Evolutionary conservation across 2,797 vertebrate species (phyloP).

Genomic region (Peromyscus melanophrys): DNA sequence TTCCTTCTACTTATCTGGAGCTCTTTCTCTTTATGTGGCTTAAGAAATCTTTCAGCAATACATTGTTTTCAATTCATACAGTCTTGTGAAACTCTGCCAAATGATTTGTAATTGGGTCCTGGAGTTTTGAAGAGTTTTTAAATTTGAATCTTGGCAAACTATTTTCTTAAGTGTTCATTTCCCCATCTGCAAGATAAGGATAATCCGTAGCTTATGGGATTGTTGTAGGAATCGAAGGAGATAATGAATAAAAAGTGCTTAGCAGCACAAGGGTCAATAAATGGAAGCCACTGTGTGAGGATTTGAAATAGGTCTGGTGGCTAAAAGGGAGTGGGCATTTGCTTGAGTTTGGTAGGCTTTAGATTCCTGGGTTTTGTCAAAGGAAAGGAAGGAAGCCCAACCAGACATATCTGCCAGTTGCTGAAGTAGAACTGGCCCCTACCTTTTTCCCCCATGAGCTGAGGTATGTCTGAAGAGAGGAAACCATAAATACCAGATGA

Average conservation of each 20-base stretch:
- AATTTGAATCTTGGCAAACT: constrained; percentile 62
- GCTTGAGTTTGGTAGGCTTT: not conserved
- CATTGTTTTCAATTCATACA: constrained; percentile 40
- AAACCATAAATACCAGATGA: constrained; percentile 21
- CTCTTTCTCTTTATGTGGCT: constrained; percentile 16
- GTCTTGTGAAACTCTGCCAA: constrained; percentile 53
- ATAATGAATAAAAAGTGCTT: constrained; percentile 27
- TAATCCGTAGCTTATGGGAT: not conserved
- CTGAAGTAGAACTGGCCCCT: constrained; percentile 4
- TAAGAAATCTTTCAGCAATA: constrained; percentile 33
- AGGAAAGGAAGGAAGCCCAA: constrained; percentile 21
- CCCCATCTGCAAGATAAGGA: not conserved
- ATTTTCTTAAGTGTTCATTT: constrained; percentile 48
- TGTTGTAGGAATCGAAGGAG: constrained; percentile 34
- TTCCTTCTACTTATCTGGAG: constrained; percentile 5
- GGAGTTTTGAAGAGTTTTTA: constrained; percentile 41
- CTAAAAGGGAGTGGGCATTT: constrained; percentile 50
- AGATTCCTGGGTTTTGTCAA: constrained; percentile 19
- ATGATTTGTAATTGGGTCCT: constrained; percentile 37
- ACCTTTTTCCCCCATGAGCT: constrained; percentile 22
- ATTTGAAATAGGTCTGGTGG: constrained; percentile 47
- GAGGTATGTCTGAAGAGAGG: not conserved
- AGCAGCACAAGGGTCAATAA: constrained; percentile 38
- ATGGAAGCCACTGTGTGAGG: constrained; percentile 1
- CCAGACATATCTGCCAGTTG: constrained; percentile 30